Conservation (phyloP, 2,888 invertebrate genomes). For the Balanococcus diminutus region DNA sequence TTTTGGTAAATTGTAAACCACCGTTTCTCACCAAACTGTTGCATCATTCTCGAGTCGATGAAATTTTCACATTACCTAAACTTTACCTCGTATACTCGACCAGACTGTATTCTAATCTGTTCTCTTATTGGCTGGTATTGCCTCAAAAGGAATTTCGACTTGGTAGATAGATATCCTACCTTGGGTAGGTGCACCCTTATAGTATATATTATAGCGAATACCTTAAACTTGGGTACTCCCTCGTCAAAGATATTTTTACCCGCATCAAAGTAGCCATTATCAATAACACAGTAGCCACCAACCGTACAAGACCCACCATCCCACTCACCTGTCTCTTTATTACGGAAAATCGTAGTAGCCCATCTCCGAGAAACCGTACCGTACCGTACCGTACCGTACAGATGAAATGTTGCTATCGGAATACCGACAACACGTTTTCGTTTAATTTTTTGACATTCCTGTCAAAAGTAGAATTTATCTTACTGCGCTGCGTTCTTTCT, state of each 20-base stretch:
- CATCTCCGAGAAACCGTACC: background rate
- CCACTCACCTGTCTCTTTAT: background rate
- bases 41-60: background rate
- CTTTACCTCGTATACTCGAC: background rate
- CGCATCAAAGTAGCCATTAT: conserved; percentile 12
- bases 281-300: background rate
- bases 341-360: background rate
- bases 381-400: background rate
- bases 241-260: background rate
- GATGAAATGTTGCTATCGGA: conserved; percentile 22
- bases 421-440: conserved; percentile 11
- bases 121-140: background rate
- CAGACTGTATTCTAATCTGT: background rate
- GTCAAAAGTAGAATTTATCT: conserved; percentile 19
- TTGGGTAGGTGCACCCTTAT: background rate
- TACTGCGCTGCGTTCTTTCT: background rate
- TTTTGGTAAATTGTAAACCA: background rate
- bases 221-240: no score
- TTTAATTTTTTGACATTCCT: conserved; percentile 21
- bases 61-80: background rate
- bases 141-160: background rate
- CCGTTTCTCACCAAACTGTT: background rate
- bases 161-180: no score
- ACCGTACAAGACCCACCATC: background rate
- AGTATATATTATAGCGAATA: background rate